Evolutionary conservation across 2,888 invertebrate species (phyloP), one percentile per base, ranked within the genome.

Genomic region (Eilema sororculum): DNA sequence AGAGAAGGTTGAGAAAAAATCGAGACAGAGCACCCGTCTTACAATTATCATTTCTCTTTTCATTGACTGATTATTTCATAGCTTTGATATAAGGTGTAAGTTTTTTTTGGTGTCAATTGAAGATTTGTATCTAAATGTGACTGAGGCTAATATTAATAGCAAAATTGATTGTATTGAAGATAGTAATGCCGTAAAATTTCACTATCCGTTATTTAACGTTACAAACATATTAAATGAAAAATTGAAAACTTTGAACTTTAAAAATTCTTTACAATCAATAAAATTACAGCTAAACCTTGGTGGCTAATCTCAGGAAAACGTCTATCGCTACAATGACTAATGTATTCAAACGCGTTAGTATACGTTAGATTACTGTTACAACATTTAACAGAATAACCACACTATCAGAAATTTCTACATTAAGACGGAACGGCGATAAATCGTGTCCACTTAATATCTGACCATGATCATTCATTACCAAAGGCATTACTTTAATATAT

Each of bases 361-460:
- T 85, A 81, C 84, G 82, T 74, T 77, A 87, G 87, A 90, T 91
- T 89, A 90, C 91, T 89, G 89, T 91, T 91, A 90, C 86, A 88
- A 81, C 89, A 89, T 93, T 91, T 90, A 91, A 87, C 85, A 86
- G 87, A 85, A 89, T 85, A 87, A 88, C 84, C 87, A 85, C 84
- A 81, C 83, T 93, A 93, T 93, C 92, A 87, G 78, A 88, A 84
- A 87, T 89, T 89, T 89, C 86, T 87, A 91, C 91, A 90, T 92
- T 90, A 90, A 88, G 87, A 89, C 85, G 80, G 83, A 84, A 80
- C 83, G 72, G 80, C 93, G 89, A 93, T 92, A 91, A 92, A 93
- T 91, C 85, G 89, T 87, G 90, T 91, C 93, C 89, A 89, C 89
- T 92, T 92, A 91, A 92, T 93, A 94, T 93, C 93, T 88, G 82